These are phyloP conservation scores for Cynocephalus volans DNA, from an alignment of 2,113 vertebrate species.

Conservation along the genomic window DNA sequence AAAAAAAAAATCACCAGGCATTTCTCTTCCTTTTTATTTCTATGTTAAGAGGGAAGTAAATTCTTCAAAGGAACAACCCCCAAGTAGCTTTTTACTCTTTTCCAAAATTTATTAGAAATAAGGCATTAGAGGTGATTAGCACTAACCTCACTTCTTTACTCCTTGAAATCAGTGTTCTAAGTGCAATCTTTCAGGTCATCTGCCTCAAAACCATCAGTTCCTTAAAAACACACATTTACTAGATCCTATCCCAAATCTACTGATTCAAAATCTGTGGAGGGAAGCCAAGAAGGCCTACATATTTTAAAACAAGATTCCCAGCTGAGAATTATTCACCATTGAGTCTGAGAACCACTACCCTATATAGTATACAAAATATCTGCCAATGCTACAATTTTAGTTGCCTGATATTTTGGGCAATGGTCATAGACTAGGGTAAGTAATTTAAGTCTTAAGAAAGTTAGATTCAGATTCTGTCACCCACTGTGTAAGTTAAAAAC, in stretches of 20 bases:
- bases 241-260: not conserved
- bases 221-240: not conserved
- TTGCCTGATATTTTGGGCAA: not conserved
- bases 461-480: not conserved
- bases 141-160: not conserved
- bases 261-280: not conserved
- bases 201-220: not conserved
- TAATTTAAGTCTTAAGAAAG: not conserved
- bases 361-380: not conserved
- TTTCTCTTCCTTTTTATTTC: constrained; percentile 7
- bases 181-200: not conserved
- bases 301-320: not conserved
- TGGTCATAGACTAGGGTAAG: not conserved
- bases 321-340: not conserved
- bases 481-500: not conserved
- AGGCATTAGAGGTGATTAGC: not conserved
- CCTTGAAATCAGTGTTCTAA: constrained; percentile 3
- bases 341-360: not conserved
- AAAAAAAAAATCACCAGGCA: not conserved
- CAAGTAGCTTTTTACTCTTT: not conserved
- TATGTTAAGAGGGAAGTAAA: not conserved
- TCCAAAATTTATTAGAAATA: not conserved
- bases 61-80: not conserved
- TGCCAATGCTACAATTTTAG: not conserved
- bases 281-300: not conserved